Percentiles rank a stretch among this genome's conserved stretches.
phyloP scores from a whole-genome alignment of 1,140 invertebrate species.

The Ericerus pela region DNA sequence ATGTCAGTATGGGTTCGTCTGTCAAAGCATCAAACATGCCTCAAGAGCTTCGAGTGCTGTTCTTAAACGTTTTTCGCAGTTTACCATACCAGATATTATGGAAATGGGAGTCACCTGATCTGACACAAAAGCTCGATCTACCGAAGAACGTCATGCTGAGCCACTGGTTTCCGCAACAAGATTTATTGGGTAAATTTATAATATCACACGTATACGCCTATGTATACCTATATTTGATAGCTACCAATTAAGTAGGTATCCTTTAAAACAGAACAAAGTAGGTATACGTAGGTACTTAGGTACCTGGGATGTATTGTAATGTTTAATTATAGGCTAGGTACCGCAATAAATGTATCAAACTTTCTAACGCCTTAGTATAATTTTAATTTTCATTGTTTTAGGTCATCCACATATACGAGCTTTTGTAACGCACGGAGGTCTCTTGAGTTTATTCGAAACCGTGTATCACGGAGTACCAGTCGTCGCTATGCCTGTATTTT shows the following conservation, averaged over 20 bases:
- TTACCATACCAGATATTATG: constrained; percentile 37
- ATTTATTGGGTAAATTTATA: constrained; percentile 18
- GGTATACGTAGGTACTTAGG: background rate
- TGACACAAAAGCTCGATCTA: background rate
- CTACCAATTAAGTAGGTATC: background rate
- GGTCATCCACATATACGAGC: constrained; percentile 55
- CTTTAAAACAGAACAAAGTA: background rate
- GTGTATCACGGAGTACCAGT: constrained; percentile 64
- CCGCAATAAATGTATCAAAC: too few relatives aligned
- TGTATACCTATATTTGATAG: too few relatives aligned
- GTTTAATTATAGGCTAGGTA: background rate
- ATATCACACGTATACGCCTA: too few relatives aligned
- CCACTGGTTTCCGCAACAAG: constrained; percentile 18
- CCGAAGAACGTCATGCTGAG: constrained; percentile 14
- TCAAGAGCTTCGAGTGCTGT: constrained; percentile 19
- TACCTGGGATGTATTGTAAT: background rate
- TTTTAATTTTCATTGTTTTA: constrained; percentile 26
- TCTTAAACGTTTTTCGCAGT: constrained; percentile 27
- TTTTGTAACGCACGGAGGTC: constrained; percentile 67
- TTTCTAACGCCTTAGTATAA: too few relatives aligned
- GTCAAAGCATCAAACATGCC: constrained; percentile 23
- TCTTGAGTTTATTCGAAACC: constrained; percentile 64
- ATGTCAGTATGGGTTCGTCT: constrained; percentile 29
- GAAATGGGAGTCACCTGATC: constrained; percentile 38
- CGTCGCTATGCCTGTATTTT: constrained; percentile 57